A percentile compares a stretch with the other conserved stretches of the same genome.
Conservation (phyloP, 2,113 vertebrate species). For the Petaurus breviceps region DNA sequence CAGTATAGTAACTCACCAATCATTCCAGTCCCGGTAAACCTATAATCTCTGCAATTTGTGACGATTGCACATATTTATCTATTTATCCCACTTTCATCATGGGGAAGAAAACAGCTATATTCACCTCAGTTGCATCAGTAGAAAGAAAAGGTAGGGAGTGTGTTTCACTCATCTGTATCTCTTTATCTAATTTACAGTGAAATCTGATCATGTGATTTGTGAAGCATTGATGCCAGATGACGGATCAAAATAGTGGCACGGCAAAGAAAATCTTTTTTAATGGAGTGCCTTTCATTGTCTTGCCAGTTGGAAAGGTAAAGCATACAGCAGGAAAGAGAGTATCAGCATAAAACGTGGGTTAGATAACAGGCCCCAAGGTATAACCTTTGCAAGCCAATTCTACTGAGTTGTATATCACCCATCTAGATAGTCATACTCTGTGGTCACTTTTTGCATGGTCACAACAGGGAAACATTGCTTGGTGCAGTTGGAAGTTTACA, state of each 20-base stretch:
- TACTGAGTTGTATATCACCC: slow-evolving; percentile 62
- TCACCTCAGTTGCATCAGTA: slow-evolving; percentile 72
- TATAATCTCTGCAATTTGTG: not conserved
- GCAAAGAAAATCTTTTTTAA: slow-evolving; percentile 81
- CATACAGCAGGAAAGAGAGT: slow-evolving; percentile 80
- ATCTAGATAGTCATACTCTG: not conserved
- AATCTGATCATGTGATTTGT: slow-evolving; percentile 82
- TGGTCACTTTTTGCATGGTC: slow-evolving; percentile 60
- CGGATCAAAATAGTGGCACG: slow-evolving; percentile 79
- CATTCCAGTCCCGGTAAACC: slow-evolving; percentile 19
- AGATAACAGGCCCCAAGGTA: slow-evolving; percentile 78
- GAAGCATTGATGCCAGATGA: slow-evolving; percentile 72
- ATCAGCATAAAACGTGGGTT: slow-evolving; percentile 81
- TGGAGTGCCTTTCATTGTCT: slow-evolving; percentile 70
- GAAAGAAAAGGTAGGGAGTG: slow-evolving; percentile 76
- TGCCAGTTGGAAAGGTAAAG: slow-evolving; percentile 77
- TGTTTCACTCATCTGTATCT: slow-evolving; percentile 75
- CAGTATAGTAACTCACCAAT: not conserved
- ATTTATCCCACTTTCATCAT: slow-evolving; percentile 59
- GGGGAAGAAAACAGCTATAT: slow-evolving; percentile 61
- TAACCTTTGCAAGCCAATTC: slow-evolving; percentile 72
- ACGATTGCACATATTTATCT: slow-evolving; percentile 54
- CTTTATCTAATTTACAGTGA: slow-evolving; percentile 80
- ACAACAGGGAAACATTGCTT: slow-evolving; percentile 55
- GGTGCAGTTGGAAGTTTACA: slow-evolving; percentile 54